A percentile compares a stretch with the other conserved stretches of the same genome.
Evolutionary conservation across 92 coral and sea anemone genomes (phyloP).

Genomic region (Paragorgia papillata): DNA sequence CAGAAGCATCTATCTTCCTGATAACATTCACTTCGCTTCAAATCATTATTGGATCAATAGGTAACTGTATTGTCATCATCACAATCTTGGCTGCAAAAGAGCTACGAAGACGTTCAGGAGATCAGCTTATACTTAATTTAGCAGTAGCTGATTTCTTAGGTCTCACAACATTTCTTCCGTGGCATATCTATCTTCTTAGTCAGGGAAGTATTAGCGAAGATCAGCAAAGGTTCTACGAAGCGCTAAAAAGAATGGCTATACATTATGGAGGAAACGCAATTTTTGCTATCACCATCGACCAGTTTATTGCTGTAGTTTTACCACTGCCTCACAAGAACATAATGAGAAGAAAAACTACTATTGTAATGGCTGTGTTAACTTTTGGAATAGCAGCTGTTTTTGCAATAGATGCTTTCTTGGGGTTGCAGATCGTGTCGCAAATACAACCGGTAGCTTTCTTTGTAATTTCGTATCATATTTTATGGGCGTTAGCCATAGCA

Average conservation of each 20-base stretch:
- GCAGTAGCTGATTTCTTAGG: background rate
- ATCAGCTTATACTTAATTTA: background rate
- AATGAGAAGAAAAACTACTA: background rate
- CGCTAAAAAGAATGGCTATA: background rate
- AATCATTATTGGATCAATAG: background rate
- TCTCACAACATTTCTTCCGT: background rate
- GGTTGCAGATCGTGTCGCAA: background rate
- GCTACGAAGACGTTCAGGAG: background rate
- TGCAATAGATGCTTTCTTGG: background rate
- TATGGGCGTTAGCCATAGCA: background rate
- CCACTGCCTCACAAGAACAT: background rate
- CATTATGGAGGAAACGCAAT: background rate
- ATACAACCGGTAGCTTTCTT: background rate
- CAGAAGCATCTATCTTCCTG: background rate
- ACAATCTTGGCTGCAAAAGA: background rate
- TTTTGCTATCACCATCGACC: background rate
- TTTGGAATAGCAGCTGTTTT: background rate
- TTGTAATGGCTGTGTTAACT: background rate
- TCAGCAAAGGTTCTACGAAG: background rate
- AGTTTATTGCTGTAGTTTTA: conserved; percentile 8
- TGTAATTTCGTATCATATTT: background rate
- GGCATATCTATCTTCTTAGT: background rate
- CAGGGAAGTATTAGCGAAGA: background rate
- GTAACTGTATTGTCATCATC: background rate
- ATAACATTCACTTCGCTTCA: background rate